Evolutionary conservation across 2,888 invertebrate species (phyloP).

Genomic region (Xylocampa areola): DNA sequence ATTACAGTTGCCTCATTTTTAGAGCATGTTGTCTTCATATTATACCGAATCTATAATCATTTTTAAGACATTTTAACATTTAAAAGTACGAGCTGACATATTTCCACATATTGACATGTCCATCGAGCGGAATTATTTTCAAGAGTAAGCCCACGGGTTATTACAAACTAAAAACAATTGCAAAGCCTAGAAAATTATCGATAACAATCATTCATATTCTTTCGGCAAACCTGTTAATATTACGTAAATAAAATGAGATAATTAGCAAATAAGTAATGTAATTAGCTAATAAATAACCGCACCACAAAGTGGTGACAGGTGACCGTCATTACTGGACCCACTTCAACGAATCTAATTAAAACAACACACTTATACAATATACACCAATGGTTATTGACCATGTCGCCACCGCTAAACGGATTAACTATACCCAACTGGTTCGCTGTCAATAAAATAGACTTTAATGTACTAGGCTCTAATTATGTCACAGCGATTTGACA

Average conservation of each 20-base stretch:
- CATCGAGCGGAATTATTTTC: too few relatives aligned
- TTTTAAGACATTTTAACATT: too few relatives aligned
- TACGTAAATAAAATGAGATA: slow-evolving; percentile 40
- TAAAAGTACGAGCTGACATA: too few relatives aligned
- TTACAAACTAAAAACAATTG: slow-evolving; percentile 16
- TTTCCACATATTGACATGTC: too few relatives aligned
- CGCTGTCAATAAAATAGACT: slow-evolving; percentile 44
- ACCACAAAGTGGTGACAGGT: slow-evolving; percentile 43
- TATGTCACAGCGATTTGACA: slow-evolving; percentile 47
- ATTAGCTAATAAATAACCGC: slow-evolving; percentile 48
- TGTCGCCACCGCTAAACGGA: slow-evolving; percentile 49
- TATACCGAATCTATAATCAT: too few relatives aligned
- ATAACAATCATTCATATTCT: slow-evolving; percentile 45
- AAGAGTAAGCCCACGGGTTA: too few relatives aligned
- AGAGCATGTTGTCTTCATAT: too few relatives aligned
- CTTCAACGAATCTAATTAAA: slow-evolving; percentile 52
- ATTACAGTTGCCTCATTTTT: too few relatives aligned
- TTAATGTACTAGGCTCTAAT: slow-evolving; percentile 41
- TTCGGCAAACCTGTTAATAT: slow-evolving; percentile 13
- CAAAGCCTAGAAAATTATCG: slow-evolving; percentile 32
- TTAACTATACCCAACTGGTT: slow-evolving; percentile 49
- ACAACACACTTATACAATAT: slow-evolving; percentile 38
- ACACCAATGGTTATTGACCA: slow-evolving; percentile 25
- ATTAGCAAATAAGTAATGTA: slow-evolving; percentile 47
- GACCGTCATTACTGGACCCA: slow-evolving; percentile 47